Evolutionary conservation across 2,888 invertebrate species (phyloP).

Genomic region (Lepidocyrtoides sp.): DNA sequence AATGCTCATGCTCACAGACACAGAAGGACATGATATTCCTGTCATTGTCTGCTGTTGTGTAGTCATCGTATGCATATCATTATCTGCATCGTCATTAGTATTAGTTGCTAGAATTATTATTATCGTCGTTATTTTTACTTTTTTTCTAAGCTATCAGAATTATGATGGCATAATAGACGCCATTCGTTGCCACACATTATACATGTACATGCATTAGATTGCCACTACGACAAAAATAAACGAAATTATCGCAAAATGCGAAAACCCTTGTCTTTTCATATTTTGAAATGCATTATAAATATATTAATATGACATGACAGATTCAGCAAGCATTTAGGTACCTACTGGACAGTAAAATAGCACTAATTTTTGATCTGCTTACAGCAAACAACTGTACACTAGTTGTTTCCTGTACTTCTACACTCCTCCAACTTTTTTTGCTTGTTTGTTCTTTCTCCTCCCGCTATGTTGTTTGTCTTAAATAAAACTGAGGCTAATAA

Average conservation of each 20-base stretch:
- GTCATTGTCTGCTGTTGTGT: slow-evolving; percentile 11
- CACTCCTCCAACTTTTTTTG: slow-evolving; percentile 3
- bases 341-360: too few species aligned
- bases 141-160: not conserved
- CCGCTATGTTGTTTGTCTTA: slow-evolving; percentile 14
- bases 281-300: slow-evolving; percentile 1
- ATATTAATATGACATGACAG: slow-evolving; percentile 24
- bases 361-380: not conserved
- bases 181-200: slow-evolving; percentile 17
- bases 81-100: slow-evolving; percentile 55
- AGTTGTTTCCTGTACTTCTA: slow-evolving; percentile 17
- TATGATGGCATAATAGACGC: not conserved
- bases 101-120: slow-evolving; percentile 34
- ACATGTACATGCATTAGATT: not conserved
- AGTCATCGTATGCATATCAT: slow-evolving; percentile 64
- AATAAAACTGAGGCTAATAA: slow-evolving; percentile 37
- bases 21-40: slow-evolving; percentile 14
- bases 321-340: too few species aligned
- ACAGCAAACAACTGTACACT: not conserved
- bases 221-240: not conserved
- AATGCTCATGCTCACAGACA: slow-evolving; percentile 42
- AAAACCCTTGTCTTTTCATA: not conserved
- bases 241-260: not conserved
- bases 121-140: slow-evolving; percentile 5
- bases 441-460: not conserved